These are phyloP conservation scores for Hypsibius dujardini DNA, from an alignment of 1,140 invertebrate species.

Conservation along the genomic window DNA sequence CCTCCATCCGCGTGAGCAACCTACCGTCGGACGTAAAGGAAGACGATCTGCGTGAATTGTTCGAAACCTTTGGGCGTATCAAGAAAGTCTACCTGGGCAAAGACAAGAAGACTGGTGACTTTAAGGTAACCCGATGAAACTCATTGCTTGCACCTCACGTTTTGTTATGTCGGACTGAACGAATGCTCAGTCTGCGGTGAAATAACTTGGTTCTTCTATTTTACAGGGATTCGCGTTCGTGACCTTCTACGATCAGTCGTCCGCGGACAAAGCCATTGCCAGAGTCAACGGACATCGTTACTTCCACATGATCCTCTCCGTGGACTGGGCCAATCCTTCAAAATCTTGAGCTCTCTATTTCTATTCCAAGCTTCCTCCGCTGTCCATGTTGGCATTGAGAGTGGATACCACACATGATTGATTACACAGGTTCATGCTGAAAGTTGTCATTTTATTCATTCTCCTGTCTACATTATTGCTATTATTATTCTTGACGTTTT, in stretches of 20 bases:
- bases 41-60: conserved; percentile 81
- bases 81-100: conserved; percentile 70
- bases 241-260: conserved; percentile 68
- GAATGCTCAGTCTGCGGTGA: no score
- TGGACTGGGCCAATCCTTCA: conserved; percentile 80
- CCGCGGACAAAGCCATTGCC: conserved; percentile 76
- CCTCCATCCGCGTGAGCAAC: conserved; percentile 88
- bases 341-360: conserved; percentile 13
- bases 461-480: no score
- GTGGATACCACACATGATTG: no score
- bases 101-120: conserved; percentile 45
- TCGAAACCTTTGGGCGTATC: conserved; percentile 71
- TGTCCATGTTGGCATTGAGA: no score
- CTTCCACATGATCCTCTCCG: conserved; percentile 90
- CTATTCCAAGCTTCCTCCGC: no score
- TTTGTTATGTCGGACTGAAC: conserved; percentile 19
- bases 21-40: conserved; percentile 88
- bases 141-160: conserved; percentile 4
- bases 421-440: no score
- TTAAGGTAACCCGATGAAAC: conserved; percentile 32
- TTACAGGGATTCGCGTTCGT: conserved; percentile 70
- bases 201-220: conserved; percentile 18
- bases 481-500: no score
- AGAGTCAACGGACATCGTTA: conserved; percentile 84
- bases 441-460: no score